phyloP scores from a whole-genome alignment of 2,888 invertebrate genomes.

The Leucophenga maculata region DNA sequence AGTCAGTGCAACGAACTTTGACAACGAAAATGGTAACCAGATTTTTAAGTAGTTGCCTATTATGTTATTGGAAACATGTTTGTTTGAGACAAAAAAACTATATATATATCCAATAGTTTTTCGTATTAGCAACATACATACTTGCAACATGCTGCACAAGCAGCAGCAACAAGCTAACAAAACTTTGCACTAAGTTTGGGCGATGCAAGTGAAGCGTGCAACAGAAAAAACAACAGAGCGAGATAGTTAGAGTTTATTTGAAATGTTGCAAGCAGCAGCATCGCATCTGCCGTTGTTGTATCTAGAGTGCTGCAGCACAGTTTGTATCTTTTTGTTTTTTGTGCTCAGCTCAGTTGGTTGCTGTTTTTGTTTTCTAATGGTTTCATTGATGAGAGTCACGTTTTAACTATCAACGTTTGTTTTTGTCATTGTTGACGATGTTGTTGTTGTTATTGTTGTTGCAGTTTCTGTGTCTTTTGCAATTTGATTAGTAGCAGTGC shows the following conservation, averaged over 20 bases:
- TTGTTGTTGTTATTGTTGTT: not conserved
- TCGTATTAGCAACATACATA: slow-evolving; percentile 37
- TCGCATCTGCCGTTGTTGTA: no score
- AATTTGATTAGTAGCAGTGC: slow-evolving; percentile 39
- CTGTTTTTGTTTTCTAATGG: slow-evolving; percentile 15
- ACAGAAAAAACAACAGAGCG: no score
- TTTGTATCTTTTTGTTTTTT: no score
- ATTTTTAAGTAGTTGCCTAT: slow-evolving; percentile 41
- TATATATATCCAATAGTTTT: slow-evolving; percentile 11
- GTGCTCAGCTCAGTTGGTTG: not conserved
- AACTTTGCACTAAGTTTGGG: slow-evolving; percentile 33
- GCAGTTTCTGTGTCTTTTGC: slow-evolving; percentile 6
- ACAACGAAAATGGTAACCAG: slow-evolving; percentile 25
- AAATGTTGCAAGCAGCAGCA: no score
- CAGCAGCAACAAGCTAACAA: slow-evolving; percentile 1
- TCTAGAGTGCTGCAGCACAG: no score
- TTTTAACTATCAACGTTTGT: slow-evolving; percentile 43
- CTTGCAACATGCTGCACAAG: slow-evolving; percentile 40
- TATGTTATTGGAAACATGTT: slow-evolving; percentile 26
- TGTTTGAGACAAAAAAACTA: not conserved
- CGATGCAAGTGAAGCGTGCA: slow-evolving; percentile 22
- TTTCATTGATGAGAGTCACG: slow-evolving; percentile 46
- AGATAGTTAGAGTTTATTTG: no score
- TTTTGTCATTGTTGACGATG: not conserved
- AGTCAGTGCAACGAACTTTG: slow-evolving; percentile 39